Evolutionary conservation across 2,888 invertebrate species (phyloP).

Genomic region (Heliconius hortense): DNA sequence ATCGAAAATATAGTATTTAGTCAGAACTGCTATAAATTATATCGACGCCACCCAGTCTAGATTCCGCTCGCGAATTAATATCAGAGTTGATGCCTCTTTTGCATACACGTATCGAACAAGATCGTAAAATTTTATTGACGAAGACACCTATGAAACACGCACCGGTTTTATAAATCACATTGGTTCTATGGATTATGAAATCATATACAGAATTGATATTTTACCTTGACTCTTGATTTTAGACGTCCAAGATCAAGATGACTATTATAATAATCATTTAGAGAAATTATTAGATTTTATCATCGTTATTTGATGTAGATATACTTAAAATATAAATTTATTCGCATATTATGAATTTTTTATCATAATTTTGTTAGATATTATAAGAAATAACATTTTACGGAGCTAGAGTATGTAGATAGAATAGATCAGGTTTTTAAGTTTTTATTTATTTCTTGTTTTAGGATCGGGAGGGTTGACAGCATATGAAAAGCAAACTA

Average conservation of each 20-base stretch:
- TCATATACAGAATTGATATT: slow-evolving; percentile 50
- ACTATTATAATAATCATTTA: slow-evolving; percentile 24
- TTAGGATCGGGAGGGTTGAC: slow-evolving; percentile 86
- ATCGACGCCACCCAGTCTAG: slow-evolving; percentile 76
- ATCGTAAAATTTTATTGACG: slow-evolving; percentile 76
- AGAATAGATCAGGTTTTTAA: background rate
- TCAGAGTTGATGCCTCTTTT: slow-evolving; percentile 57
- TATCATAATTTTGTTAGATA: slow-evolving; percentile 18
- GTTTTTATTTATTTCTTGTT: slow-evolving; percentile 45
- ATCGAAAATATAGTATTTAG: slow-evolving; percentile 39
- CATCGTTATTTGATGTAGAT: slow-evolving; percentile 30
- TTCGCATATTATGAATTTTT: slow-evolving; percentile 20
- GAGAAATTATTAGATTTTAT: slow-evolving; percentile 21
- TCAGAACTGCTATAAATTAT: slow-evolving; percentile 56
- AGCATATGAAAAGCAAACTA: slow-evolving; percentile 87
- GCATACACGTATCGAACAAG: slow-evolving; percentile 69
- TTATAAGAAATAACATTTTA: background rate
- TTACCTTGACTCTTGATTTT: slow-evolving; percentile 53
- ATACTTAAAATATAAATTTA: slow-evolving; percentile 26
- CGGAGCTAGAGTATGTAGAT: background rate
- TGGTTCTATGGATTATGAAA: slow-evolving; percentile 60
- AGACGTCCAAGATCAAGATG: slow-evolving; percentile 39
- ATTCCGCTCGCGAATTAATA: slow-evolving; percentile 61
- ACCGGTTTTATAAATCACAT: slow-evolving; percentile 66
- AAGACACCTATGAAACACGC: slow-evolving; percentile 70